phyloP scores from a whole-genome alignment of 1,140 invertebrate species.

The Drosophila kurseongensis region DNA sequence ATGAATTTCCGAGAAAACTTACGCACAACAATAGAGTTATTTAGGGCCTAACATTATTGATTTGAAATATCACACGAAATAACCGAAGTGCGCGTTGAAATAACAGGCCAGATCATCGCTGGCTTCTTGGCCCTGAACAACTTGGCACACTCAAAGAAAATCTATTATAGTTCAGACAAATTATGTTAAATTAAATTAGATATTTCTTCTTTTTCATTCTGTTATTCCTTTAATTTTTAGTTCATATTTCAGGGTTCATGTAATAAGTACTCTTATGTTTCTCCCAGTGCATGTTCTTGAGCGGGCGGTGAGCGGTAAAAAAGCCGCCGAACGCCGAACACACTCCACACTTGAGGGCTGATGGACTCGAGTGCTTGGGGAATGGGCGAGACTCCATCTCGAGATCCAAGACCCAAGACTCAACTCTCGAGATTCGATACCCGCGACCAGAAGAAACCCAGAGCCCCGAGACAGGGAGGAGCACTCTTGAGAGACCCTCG shows the following conservation, averaged over 20 bases:
- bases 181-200: too few species aligned
- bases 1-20: conserved; percentile 74
- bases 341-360: conserved; percentile 50
- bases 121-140: conserved; percentile 17
- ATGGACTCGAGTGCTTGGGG: conserved; percentile 39
- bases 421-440: conserved; percentile 8
- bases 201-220: too few species aligned
- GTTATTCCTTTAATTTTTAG: too few species aligned
- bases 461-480: conserved; percentile 37
- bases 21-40: conserved; percentile 79
- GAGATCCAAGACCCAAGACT: conserved; percentile 20
- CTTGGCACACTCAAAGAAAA: neutral
- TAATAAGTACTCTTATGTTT: neutral
- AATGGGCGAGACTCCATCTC: conserved; percentile 37
- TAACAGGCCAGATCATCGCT: conserved; percentile 65
- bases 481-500: conserved; percentile 73
- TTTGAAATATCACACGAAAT: conserved; percentile 77
- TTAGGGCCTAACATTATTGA: conserved; percentile 74
- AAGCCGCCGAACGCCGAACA: conserved; percentile 48
- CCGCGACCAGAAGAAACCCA: conserved; percentile 10
- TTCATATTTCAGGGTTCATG: too few species aligned
- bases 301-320: conserved; percentile 8
- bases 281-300: conserved; percentile 11
- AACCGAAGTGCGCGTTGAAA: conserved; percentile 63
- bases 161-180: too few species aligned